A percentile compares a stretch with the other conserved stretches of the same genome.
phyloP scores from a whole-genome alignment of 2,797 vertebrate genomes.

The Morus bassanus region DNA sequence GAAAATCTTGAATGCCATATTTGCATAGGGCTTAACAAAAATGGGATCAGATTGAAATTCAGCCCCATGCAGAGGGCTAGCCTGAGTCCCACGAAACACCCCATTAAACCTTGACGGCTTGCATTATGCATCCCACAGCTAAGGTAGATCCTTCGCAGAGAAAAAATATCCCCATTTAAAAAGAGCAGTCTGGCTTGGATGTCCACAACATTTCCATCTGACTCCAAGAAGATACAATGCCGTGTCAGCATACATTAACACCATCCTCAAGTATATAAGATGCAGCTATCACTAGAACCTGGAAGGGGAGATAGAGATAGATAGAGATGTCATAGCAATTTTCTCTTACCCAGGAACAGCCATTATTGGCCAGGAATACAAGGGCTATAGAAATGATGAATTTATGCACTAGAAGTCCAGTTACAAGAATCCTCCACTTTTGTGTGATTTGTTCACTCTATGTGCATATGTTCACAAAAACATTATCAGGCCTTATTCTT shows the following conservation, averaged over 20 bases:
- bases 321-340: background rate
- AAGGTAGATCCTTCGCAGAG: background rate
- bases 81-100: background rate
- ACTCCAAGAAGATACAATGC: background rate
- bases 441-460: background rate
- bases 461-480: background rate
- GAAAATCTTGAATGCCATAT: background rate
- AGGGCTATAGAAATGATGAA: background rate
- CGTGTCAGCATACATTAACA: background rate
- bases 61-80: background rate
- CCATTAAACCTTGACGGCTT: background rate
- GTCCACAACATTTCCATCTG: background rate
- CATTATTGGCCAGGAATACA: background rate
- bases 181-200: background rate
- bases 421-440: background rate
- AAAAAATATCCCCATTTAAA: background rate
- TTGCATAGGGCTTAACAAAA: constrained; percentile 15
- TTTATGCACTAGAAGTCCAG: background rate
- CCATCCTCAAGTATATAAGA: background rate
- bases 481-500: background rate
- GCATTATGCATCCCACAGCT: background rate
- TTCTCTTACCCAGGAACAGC: background rate
- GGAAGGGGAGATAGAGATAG: background rate
- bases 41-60: background rate
- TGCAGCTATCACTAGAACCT: background rate